Percentiles rank a stretch among this genome's conserved stretches.
Conservation (phyloP, 2,797 vertebrate species). For the Coccyzus lansbergi region DNA sequence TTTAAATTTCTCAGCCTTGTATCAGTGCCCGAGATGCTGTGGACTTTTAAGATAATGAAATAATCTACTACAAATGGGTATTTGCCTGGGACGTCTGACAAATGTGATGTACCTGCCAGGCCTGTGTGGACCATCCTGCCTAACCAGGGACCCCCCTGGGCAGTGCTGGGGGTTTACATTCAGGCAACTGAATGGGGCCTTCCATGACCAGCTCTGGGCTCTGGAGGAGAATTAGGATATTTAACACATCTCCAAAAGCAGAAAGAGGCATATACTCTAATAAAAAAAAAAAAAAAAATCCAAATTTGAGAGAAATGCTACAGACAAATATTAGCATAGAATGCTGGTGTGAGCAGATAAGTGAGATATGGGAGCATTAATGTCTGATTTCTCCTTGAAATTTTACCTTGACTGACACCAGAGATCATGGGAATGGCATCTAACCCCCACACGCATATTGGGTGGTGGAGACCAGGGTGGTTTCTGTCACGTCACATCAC, state of each 20-base stretch:
- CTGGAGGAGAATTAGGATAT: background rate
- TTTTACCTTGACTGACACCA: background rate
- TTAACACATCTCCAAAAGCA: background rate
- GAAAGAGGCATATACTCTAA: background rate
- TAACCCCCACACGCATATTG: fast-evolving
- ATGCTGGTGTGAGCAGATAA: fast-evolving
- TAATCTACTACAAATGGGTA: background rate
- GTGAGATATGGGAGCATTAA: background rate
- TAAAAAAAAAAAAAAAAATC: background rate
- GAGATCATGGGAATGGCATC: background rate
- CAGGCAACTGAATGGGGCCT: fast-evolving
- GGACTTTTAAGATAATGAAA: background rate
- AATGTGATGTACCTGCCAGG: background rate
- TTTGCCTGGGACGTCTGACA: background rate
- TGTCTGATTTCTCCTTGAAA: background rate
- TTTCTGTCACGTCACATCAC: background rate
- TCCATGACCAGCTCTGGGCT: background rate
- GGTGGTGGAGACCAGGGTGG: background rate
- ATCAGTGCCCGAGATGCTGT: background rate
- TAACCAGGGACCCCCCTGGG: background rate
- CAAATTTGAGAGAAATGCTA: background rate
- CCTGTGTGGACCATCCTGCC: fast-evolving
- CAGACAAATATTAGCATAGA: background rate
- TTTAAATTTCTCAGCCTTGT: background rate
- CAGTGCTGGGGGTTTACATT: background rate